These are phyloP conservation scores for Mycetomoellerius zeteki DNA, from an alignment of 1,140 invertebrate genomes.

Conservation along the genomic window DNA sequence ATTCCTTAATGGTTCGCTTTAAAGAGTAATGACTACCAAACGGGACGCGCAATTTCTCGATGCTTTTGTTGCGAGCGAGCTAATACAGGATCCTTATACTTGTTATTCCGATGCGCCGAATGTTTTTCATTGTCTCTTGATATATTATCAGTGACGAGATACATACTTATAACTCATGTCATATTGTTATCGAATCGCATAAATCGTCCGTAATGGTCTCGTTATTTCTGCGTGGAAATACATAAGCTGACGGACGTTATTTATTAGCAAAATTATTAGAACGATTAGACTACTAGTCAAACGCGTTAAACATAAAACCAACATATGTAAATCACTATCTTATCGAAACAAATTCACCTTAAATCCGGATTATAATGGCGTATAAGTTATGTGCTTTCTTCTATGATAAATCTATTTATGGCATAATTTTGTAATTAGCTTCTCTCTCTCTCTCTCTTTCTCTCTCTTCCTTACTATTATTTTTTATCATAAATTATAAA, in stretches of 20 bases:
- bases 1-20: conserved; percentile 75
- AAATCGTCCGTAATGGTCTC: conserved; percentile 68
- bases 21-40: conserved; percentile 73
- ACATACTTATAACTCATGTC: conserved; percentile 41
- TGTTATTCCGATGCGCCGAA: conserved; percentile 11
- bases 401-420: not conserved
- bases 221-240: conserved; percentile 61
- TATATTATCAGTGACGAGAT: conserved; percentile 24
- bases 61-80: conserved; percentile 41
- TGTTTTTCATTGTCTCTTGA: conserved; percentile 41
- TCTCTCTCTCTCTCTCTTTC: not conserved
- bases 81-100: conserved; percentile 37
- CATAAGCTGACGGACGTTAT: conserved; percentile 66
- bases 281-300: conserved; percentile 47
- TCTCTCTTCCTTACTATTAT: not conserved
- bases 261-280: conserved; percentile 63
- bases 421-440: not conserved
- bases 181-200: conserved; percentile 72
- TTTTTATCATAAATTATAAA: not conserved
- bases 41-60: conserved; percentile 28
- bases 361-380: not conserved
- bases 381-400: not conserved
- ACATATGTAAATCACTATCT: conserved; percentile 60
- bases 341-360: conserved; percentile 22
- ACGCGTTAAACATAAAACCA: conserved; percentile 47